These are phyloP conservation scores for Acridotheres tristis DNA, from an alignment of 2,797 vertebrate species.

Conservation along the genomic window DNA sequence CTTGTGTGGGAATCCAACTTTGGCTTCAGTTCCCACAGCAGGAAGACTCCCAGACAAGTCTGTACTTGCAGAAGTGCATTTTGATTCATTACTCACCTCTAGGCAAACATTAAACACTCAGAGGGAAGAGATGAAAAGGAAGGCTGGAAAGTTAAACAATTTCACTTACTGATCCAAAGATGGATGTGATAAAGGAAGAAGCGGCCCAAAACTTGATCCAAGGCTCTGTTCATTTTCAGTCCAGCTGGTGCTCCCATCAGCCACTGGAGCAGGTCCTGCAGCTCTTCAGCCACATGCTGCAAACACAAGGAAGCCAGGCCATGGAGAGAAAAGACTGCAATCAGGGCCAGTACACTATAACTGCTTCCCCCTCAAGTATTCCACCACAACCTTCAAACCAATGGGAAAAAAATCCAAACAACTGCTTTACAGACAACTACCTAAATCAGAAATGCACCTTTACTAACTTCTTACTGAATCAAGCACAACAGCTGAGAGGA, in stretches of 20 bases:
- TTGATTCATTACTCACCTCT: conserved; percentile 21
- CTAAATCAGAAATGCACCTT: neutral
- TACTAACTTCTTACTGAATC: neutral
- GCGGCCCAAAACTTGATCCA: conserved; percentile 95
- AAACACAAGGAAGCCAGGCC: neutral
- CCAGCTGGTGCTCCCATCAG: conserved; percentile 97
- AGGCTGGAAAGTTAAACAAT: neutral
- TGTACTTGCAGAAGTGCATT: conserved; percentile 28
- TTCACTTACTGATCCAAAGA: conserved; percentile 96
- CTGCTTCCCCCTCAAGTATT: neutral
- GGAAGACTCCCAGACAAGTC: conserved; percentile 23
- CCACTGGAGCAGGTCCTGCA: conserved; percentile 94
- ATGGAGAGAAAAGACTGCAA: neutral
- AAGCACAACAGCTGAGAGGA: neutral
- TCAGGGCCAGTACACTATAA: neutral
- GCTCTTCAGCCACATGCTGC: conserved; percentile 88
- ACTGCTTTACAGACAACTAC: neutral
- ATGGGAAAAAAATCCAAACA: neutral
- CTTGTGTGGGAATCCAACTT: conserved; percentile 36
- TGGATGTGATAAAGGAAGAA: conserved; percentile 99
- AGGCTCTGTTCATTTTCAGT: conserved; percentile 95
- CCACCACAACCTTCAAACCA: neutral
- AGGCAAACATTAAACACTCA: conserved; percentile 13
- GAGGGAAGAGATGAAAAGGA: conserved; percentile 13
- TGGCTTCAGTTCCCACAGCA: conserved; percentile 40